phyloP scores from a whole-genome alignment of 2,888 invertebrate genomes.

The Caenorhabditis sinica region DNA sequence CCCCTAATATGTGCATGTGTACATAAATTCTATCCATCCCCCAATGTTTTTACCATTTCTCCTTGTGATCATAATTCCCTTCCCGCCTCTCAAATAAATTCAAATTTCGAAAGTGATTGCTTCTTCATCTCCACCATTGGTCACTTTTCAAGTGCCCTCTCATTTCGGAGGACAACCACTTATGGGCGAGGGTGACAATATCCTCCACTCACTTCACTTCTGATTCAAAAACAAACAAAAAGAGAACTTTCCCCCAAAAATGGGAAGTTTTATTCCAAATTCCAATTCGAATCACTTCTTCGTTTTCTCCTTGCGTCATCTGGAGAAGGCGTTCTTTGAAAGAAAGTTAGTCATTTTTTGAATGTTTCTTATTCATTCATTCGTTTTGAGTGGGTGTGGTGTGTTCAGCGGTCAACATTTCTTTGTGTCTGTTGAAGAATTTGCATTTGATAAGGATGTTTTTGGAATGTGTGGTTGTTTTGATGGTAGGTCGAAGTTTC shows the following conservation, averaged over 20 bases:
- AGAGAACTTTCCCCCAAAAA: background rate
- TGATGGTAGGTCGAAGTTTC: background rate
- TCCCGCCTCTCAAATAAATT: background rate
- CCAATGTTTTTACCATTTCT: background rate
- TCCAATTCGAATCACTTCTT: slow-evolving; percentile 4
- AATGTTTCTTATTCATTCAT: slow-evolving; percentile 1
- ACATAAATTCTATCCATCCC: background rate
- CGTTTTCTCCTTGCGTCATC: background rate
- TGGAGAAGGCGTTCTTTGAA: background rate
- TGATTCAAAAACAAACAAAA: slow-evolving; percentile 45
- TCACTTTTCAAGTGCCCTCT: slow-evolving; percentile 46
- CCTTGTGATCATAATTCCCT: background rate
- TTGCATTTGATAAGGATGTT: background rate
- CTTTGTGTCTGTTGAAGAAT: background rate
- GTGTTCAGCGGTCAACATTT: background rate
- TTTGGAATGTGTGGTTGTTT: background rate
- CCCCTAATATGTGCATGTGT: slow-evolving; percentile 1
- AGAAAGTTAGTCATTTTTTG: slow-evolving; percentile 12
- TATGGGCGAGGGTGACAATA: slow-evolving; percentile 30
- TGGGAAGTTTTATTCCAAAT: slow-evolving; percentile 11
- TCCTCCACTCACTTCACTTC: slow-evolving; percentile 33
- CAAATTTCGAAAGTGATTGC: background rate
- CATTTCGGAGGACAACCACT: slow-evolving; percentile 49
- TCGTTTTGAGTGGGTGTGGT: slow-evolving; percentile 32
- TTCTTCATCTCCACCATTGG: slow-evolving; percentile 11